Evolutionary conservation across 2,797 vertebrate species (phyloP), one percentile per base, ranked within the genome.

Genomic region (Myripristis jacobus): DNA sequence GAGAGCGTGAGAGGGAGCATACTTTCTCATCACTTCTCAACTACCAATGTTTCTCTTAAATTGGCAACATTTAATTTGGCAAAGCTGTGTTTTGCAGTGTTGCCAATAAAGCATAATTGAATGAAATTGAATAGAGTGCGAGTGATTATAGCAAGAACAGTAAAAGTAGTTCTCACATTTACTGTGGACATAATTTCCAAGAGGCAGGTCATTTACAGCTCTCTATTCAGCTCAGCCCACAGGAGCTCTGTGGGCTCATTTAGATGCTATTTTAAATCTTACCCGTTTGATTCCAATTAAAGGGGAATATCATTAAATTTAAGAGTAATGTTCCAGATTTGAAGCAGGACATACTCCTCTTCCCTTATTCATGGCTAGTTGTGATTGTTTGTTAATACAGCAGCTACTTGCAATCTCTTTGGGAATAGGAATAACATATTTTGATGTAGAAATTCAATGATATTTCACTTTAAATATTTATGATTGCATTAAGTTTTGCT

Each of bases 161-260:
- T 88, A 84, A 89, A 87, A 83, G 78, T 60, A 76, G 66, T 84
- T 84, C 76, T 70, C 82, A 75, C 81, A 58, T 89, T 89, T 82
- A 89, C 70, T 70, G 58, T 72, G 79, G 66, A 79, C 74, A 87
- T 86, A 51, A 84, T 85, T 90, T 89, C 77, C 62, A 73, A 18
- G 67, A 81, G 86, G 83, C 84, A 80, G 83, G 80, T 87, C 85
- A 85, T 85, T 87, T 86, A 79, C 60, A 47, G 75, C 79, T 81
- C 62, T 80, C 57, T 46, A 10, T 73, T 77, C 72, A 50, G 52
- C 44, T 64, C 52, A 57, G 74, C 78, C 53, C 76, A 70, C 67
- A 60, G 61, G 54, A 79, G 79, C 82, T 59, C 73, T 44, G 62
- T 9, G 1, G 62, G 70, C 72, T 80, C 71, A 75, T 83, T 88